Evolutionary conservation across 1,140 invertebrate species (phyloP), one percentile per base, ranked within the genome.

Genomic region (Drosophila eugracilis): DNA sequence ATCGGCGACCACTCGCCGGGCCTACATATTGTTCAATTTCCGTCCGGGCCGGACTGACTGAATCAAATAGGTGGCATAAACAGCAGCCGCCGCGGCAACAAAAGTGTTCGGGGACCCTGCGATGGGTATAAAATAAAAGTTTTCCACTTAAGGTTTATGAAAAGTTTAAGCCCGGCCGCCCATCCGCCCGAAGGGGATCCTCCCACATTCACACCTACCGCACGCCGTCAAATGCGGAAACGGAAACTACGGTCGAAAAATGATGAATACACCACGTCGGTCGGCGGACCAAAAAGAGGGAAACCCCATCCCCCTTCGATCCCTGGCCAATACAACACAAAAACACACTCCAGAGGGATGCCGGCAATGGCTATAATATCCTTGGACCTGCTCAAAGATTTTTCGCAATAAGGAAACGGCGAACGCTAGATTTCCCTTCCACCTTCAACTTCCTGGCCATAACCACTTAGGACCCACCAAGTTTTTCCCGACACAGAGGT

Each of bases 131-230:
- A 86, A 86, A 86, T 86, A 86, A 86, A 86, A 86, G 77, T 86
- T 86, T 81, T 86, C 81, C 81, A 86, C 81, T 86, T 86, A 86
- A 86, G 81, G 81, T 86, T 86, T 86, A 86, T 86, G 83, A 86
- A 86, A 86, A 86, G 81, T 86, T 86, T 59, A 81, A 86, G 59
- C 32, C 63, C 58, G 72, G 47, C 41, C 50, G 36, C 5, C n/a
- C n/a, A n/a, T n/a, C n/a, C 34, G 36, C 36, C 22, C 50, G 17
- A 19, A 7, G 12, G 34, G 19, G 12, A 15, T 14, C 7, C 19
- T 3, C 6, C 3, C 53, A 60, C 70, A 78, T 78, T 78, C 75
- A 72, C 75, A 84, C 79, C 75, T 65, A 32, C 79, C 63, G 54
- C 36, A 28, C 7, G 10, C 30, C 42, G n/a, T 17, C 39, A 14